A percentile compares a stretch with the other conserved stretches of the same genome.
Evolutionary conservation across 2,113 vertebrate species (phyloP).

Genomic region (Prochilodus magdalenae): DNA sequence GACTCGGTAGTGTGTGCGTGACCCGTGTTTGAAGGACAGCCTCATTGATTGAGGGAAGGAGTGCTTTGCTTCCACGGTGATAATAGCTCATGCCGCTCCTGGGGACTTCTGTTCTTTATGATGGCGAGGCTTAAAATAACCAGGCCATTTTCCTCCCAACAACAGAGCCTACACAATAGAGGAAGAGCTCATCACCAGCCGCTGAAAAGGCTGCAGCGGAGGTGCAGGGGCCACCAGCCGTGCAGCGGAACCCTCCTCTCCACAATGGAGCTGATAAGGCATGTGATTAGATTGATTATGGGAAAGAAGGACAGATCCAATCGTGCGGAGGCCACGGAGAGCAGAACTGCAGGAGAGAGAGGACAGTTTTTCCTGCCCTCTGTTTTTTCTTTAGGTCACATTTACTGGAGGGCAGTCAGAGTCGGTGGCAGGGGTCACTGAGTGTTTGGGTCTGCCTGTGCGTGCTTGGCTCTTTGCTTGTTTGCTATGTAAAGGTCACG

Average conservation of each 20-base stretch:
- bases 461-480: slow-evolving; percentile 28
- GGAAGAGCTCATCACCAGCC: slow-evolving; percentile 65
- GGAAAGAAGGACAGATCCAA: slow-evolving; percentile 49
- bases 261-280: slow-evolving; percentile 66
- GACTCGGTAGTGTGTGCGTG: background rate
- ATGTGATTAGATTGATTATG: slow-evolving; percentile 79
- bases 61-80: slow-evolving; percentile 65
- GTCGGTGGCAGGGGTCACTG: background rate
- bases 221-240: slow-evolving; percentile 10
- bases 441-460: background rate
- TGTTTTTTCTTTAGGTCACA: background rate
- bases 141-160: slow-evolving; percentile 56
- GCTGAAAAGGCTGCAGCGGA: slow-evolving; percentile 58
- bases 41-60: slow-evolving; percentile 65
- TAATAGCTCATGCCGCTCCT: slow-evolving; percentile 64
- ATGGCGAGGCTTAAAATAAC: slow-evolving; percentile 65
- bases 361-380: background rate
- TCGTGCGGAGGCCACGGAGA: slow-evolving; percentile 21
- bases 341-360: background rate
- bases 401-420: background rate
- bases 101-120: slow-evolving; percentile 64
- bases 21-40: slow-evolving; percentile 63
- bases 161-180: slow-evolving; percentile 64
- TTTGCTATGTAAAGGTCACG: slow-evolving; percentile 6
- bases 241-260: slow-evolving; percentile 33